Percentiles rank a stretch among this genome's conserved stretches.
Evolutionary conservation across 2,113 vertebrate species (phyloP).

Genomic region (Mesocricetus auratus): DNA sequence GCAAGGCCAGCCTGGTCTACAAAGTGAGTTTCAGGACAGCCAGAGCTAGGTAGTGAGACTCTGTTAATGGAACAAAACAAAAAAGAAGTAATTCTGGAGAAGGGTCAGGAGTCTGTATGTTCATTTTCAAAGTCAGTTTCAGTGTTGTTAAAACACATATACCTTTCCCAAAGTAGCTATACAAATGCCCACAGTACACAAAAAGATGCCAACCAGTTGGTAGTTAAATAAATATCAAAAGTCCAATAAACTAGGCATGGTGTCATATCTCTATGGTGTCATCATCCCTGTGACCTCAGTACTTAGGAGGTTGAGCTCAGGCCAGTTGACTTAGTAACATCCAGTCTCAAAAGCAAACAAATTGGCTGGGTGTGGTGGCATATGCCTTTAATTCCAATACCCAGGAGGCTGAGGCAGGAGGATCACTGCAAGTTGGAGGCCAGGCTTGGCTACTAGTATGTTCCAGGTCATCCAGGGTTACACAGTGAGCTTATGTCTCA

Average conservation of each 20-base stretch:
- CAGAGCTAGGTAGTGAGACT: not conserved
- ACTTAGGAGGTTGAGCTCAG: not conserved
- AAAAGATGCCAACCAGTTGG: not conserved
- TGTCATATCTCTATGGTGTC: not conserved
- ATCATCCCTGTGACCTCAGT: not conserved
- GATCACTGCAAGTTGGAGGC: not conserved
- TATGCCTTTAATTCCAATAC: not conserved
- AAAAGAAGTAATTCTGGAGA: not conserved
- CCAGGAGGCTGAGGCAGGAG: constrained; percentile 5
- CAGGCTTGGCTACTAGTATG: not conserved
- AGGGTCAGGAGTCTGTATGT: not conserved
- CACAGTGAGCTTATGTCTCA: not conserved
- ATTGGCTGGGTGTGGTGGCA: not conserved
- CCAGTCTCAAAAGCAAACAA: not conserved
- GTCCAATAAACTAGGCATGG: not conserved
- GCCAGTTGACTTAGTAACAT: too few relatives aligned
- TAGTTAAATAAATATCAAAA: not conserved
- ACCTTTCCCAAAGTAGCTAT: not conserved
- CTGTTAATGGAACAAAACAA: not conserved
- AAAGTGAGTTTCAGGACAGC: not conserved
- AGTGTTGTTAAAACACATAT: not conserved
- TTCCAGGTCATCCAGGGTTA: not conserved
- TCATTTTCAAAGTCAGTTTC: constrained; percentile 25
- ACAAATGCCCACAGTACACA: not conserved
- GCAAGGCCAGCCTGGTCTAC: not conserved